Conservation (phyloP, 2,113 vertebrate species). For the Dolichotis patagonum region DNA sequence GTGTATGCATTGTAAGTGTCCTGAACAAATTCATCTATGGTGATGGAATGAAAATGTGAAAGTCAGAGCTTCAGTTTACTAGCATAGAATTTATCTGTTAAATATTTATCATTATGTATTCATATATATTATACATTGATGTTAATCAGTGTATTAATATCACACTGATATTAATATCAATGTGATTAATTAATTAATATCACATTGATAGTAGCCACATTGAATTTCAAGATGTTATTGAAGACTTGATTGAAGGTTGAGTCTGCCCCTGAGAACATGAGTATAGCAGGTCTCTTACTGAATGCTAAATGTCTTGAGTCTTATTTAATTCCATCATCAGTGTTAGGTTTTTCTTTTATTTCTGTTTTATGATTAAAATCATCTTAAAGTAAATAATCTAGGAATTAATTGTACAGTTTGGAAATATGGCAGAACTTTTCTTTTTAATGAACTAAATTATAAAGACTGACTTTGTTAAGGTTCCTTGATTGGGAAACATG, state of each 20-base stretch:
- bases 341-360: background rate
- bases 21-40: background rate
- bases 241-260: background rate
- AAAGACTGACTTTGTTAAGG: background rate
- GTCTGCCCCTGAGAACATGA: background rate
- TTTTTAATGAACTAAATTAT: background rate
- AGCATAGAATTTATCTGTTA: background rate
- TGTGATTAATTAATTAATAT: no score
- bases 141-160: no score
- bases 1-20: background rate
- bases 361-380: background rate
- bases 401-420: background rate
- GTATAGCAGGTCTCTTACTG: background rate
- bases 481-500: background rate
- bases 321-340: background rate
- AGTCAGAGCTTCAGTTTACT: background rate
- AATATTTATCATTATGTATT: background rate
- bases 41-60: background rate
- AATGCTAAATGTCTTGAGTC: background rate
- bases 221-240: background rate
- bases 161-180: background rate
- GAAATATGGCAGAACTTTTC: background rate
- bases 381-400: background rate
- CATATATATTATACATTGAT: background rate
- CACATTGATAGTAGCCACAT: background rate